phyloP scores from a whole-genome alignment of 2,888 invertebrate genomes.

The Hyposoter dolosus region DNA sequence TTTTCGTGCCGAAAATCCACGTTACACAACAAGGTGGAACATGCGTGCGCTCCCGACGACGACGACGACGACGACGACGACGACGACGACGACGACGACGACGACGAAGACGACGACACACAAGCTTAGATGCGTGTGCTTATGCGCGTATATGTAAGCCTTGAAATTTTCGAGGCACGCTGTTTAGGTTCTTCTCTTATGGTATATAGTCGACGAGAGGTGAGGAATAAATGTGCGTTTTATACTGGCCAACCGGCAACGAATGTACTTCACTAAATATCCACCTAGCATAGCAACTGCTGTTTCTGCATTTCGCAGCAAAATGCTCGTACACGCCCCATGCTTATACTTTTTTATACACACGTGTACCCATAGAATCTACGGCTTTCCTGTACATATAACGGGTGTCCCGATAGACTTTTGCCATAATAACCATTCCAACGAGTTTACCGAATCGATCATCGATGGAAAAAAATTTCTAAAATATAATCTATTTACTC shows the following conservation, averaged over 20 bases:
- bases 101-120: no score
- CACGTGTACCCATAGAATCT: conserved; percentile 64
- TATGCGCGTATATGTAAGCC: no score
- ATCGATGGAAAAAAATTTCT: no score
- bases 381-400: conserved; percentile 78
- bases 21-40: conserved; percentile 30
- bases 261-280: conserved; percentile 74
- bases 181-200: conserved; percentile 59
- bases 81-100: no score
- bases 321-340: conserved; percentile 74
- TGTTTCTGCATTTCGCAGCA: conserved; percentile 84
- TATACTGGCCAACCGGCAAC: conserved; percentile 23
- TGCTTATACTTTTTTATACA: conserved; percentile 73
- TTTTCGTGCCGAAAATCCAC: conserved; percentile 42
- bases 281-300: conserved; percentile 84
- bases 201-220: neutral
- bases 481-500: no score
- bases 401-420: conserved; percentile 78
- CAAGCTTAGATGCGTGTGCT: conserved; percentile 11
- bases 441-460: no score
- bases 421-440: neutral
- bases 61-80: no score
- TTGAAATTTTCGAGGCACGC: conserved; percentile 58
- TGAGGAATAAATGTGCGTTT: conserved; percentile 25
- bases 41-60: no score